phyloP scores from a whole-genome alignment of 2,113 vertebrate genomes.

The Pimephales promelas region DNA sequence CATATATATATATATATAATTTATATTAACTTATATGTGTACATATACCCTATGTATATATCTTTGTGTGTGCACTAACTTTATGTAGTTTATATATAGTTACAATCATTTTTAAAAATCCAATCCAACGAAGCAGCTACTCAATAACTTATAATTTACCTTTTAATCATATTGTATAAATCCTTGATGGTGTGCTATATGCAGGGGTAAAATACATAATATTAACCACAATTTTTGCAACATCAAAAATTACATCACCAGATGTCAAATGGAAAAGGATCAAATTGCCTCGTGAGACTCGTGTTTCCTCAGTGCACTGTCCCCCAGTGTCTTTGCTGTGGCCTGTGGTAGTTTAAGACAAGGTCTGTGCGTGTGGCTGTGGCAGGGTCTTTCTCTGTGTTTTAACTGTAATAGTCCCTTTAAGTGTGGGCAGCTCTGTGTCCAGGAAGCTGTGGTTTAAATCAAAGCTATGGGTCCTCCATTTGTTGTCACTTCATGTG shows the following conservation, averaged over 20 bases:
- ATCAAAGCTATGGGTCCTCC: conserved; percentile 16
- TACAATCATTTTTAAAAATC: not conserved
- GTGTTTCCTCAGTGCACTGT: not conserved
- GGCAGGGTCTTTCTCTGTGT: conserved; percentile 24
- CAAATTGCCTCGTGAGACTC: not conserved
- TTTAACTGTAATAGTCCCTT: conserved; percentile 17
- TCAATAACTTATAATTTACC: not conserved
- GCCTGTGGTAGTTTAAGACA: conserved; percentile 43
- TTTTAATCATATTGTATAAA: not conserved
- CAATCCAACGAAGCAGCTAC: not conserved
- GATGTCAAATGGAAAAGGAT: not conserved
- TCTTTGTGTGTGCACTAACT: not conserved
- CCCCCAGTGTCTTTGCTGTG: conserved; percentile 67
- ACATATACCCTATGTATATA: too few relatives aligned
- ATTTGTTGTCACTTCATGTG: not conserved
- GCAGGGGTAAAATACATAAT: not conserved
- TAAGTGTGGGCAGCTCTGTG: conserved; percentile 59
- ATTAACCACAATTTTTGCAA: not conserved
- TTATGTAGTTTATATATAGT: not conserved
- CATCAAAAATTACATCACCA: too few relatives aligned
- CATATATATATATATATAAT: too few relatives aligned
- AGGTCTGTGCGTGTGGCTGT: conserved; percentile 56
- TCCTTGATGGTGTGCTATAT: not conserved
- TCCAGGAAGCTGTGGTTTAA: conserved; percentile 67
- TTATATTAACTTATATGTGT: too few relatives aligned